Base-by-base conservation (phyloP, 2,888 invertebrate genomes). In the Polyommatus icarus region DNA sequence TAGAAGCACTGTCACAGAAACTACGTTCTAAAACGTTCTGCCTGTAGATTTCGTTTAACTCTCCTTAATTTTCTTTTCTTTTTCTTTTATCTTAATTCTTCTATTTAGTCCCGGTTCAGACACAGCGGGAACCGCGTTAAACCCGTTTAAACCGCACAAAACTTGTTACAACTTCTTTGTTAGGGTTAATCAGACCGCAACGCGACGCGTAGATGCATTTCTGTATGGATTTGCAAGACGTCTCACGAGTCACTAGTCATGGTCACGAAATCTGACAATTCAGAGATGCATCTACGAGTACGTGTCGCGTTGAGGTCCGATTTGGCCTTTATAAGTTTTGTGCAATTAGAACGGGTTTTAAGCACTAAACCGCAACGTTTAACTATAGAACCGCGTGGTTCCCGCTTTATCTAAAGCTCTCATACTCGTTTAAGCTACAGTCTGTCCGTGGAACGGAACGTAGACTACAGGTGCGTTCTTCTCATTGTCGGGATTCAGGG, bases 391-490 rank as follows among this genome's bases (percentile, higher is more conserved):
- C 18, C 3, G 54, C 54, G 5, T n/a, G 71, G 18, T 18, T 36
- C 18, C 3, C 5, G 46, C 46, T 71, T 5, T 18, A 76, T 40
- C 50, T 3, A 24, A 54, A 54, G 54, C 29, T 36, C 67, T 18
- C 67, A 29, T 6, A n/a, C 46, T 71, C 20, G 24, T 29, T 82
- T 91, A 92, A 80, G 93, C 91, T 1, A 81, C 87, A 6, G 89
- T 87, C 82, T 88, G 89, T 88, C 92, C 90, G 81, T 95, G 89
- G 93, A 94, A 89, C 71, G 95, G 94, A n/a, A 94, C 92, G 83
- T 93, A 94, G 79, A 93, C 88, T 76, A 93, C 86, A 0, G 93
- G 92, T n/a, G 87, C 84, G 50, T 83, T 85, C 83, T 93, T 92
- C 83, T 92, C 91, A 1, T 87, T 84, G 61, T 85, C 83, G 0